A percentile compares a stretch with the other conserved stretches of the same genome.
Evolutionary conservation across 2,113 vertebrate genomes (phyloP).

Genomic region (Equus quagga): DNA sequence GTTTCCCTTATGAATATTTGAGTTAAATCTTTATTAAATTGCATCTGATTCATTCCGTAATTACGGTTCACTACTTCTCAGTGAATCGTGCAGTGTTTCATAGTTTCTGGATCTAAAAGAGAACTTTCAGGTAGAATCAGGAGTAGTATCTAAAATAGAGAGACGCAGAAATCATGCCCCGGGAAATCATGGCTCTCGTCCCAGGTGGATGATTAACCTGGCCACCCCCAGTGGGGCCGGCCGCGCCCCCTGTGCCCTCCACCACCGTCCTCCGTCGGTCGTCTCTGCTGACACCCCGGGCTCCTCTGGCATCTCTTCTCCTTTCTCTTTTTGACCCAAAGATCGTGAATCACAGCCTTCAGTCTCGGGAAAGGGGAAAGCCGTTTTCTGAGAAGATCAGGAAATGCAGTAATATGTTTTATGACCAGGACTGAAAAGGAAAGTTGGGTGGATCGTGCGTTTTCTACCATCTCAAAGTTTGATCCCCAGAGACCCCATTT

Average conservation of each 20-base stretch:
- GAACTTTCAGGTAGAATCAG: neutral
- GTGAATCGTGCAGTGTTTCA: neutral
- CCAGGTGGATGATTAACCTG: fast-evolving
- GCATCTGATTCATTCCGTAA: neutral
- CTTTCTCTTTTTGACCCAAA: neutral
- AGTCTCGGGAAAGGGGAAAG: fast-evolving
- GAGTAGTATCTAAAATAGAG: fast-evolving
- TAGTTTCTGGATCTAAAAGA: neutral
- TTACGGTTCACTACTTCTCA: neutral
- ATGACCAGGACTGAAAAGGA: too few relatives aligned
- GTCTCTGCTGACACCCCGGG: neutral
- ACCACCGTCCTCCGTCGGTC: neutral
- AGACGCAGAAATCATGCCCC: too few relatives aligned
- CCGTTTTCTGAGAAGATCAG: neutral
- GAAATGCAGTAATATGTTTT: neutral
- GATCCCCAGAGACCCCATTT: neutral
- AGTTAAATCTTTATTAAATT: conserved; percentile 37
- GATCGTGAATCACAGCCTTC: neutral
- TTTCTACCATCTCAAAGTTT: fast-evolving
- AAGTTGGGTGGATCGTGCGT: fast-evolving
- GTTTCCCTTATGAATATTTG: conserved; percentile 29
- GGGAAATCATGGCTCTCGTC: fast-evolving
- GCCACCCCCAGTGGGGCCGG: neutral
- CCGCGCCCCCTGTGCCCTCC: too few relatives aligned
- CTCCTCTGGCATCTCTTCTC: too few relatives aligned